phyloP scores from a whole-genome alignment of 2,113 vertebrate genomes.

The Sander vitreus region DNA sequence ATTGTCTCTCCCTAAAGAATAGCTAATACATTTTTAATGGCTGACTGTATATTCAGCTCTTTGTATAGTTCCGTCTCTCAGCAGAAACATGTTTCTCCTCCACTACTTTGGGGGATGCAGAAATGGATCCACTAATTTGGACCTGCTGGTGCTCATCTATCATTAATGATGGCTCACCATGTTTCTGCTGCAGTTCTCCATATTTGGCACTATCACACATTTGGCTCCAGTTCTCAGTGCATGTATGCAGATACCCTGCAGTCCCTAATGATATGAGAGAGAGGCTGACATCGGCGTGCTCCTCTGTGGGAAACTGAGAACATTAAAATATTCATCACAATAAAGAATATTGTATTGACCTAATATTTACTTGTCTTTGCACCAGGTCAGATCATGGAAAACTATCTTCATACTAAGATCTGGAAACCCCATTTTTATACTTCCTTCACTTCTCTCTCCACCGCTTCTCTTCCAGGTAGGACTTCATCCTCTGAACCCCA shows the following conservation, averaged over 20 bases:
- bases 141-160: conserved; percentile 60
- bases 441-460: background rate
- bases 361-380: background rate
- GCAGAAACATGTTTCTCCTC: conserved; percentile 32
- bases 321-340: conserved; percentile 27
- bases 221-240: conserved; percentile 24
- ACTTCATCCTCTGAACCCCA: conserved; percentile 72
- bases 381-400: background rate
- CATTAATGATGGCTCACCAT: conserved; percentile 53
- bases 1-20: conserved; percentile 24
- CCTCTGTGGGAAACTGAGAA: conserved; percentile 24
- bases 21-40: conserved; percentile 67
- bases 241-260: background rate
- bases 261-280: background rate
- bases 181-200: conserved; percentile 26
- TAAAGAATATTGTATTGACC: conserved; percentile 7
- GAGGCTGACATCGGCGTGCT: conserved; percentile 21
- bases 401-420: background rate
- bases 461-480: conserved; percentile 74
- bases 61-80: conserved; percentile 20
- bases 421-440: background rate
- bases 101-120: conserved; percentile 20
- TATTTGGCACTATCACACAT: conserved; percentile 15
- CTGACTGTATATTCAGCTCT: conserved; percentile 31
- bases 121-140: conserved; percentile 44